A percentile compares a stretch with the other conserved stretches of the same genome.
Evolutionary conservation across 1,140 invertebrate genomes (phyloP).

Genomic region (Proctacanthus coquilletti): DNA sequence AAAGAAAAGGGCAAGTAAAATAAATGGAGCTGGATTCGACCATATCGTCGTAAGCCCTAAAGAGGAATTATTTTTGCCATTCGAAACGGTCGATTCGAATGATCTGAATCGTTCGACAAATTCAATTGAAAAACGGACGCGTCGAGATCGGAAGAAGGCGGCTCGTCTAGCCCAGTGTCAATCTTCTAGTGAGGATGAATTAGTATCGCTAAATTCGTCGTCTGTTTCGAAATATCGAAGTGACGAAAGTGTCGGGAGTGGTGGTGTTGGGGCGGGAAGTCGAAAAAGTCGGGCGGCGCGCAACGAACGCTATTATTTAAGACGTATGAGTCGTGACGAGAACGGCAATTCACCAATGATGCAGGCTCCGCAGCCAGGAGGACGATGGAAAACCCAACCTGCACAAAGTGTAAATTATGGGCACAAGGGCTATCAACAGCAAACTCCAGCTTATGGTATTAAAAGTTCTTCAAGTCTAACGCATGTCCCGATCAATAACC

Average conservation of each 20-base stretch:
- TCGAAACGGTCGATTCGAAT: conserved; percentile 34
- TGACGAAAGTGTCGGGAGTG: conserved; percentile 44
- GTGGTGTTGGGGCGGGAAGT: conserved; percentile 36
- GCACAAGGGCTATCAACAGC: conserved; percentile 1
- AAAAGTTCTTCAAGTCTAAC: conserved; percentile 3
- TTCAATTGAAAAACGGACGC: conserved; percentile 24
- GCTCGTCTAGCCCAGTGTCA: conserved; percentile 37
- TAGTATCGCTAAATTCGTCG: conserved; percentile 44
- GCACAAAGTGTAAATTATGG: conserved; percentile 9
- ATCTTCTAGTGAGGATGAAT: conserved; percentile 56
- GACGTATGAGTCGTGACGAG: conserved; percentile 53
- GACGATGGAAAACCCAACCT: conserved; percentile 24
- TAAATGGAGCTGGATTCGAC: conserved; percentile 33
- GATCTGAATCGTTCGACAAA: conserved; percentile 31
- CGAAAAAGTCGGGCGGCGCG: conserved; percentile 45
- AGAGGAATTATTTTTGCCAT: conserved; percentile 33
- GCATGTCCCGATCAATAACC: neutral
- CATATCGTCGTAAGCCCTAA: conserved; percentile 31
- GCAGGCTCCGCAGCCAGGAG: conserved; percentile 18
- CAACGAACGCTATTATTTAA: conserved; percentile 63
- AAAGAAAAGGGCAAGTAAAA: conserved; percentile 32
- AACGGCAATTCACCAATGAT: conserved; percentile 40
- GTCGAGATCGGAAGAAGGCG: conserved; percentile 37
- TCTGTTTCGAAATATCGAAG: conserved; percentile 45
- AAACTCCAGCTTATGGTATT: neutral